phyloP scores from a whole-genome alignment of 2,797 vertebrate genomes.

The Tympanoctomys barrerae region DNA sequence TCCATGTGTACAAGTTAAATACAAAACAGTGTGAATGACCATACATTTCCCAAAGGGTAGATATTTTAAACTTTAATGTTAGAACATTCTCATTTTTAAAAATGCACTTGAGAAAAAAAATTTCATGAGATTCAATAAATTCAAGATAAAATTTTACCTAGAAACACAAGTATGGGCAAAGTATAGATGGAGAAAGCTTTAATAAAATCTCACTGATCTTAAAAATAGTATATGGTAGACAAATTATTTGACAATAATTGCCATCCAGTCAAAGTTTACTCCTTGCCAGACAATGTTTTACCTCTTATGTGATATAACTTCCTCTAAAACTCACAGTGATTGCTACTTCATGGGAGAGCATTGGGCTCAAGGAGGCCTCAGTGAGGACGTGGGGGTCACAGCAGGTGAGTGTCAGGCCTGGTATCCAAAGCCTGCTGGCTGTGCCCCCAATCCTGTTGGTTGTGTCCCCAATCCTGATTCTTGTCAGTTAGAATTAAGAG shows the following conservation, averaged over 20 bases:
- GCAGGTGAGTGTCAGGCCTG: not conserved
- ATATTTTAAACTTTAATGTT: not conserved
- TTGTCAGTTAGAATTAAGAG: not conserved
- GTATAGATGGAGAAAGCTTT: not conserved
- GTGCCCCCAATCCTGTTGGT: too few species aligned
- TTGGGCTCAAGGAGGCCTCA: not conserved
- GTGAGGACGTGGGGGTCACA: not conserved
- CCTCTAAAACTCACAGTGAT: not conserved
- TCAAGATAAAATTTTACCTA: slow-evolving; percentile 4
- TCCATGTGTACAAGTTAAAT: not conserved
- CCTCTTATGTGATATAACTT: not conserved
- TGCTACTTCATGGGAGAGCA: not conserved
- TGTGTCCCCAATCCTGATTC: not conserved
- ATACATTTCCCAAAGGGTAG: not conserved
- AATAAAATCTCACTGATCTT: slow-evolving; percentile 17
- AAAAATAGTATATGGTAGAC: not conserved
- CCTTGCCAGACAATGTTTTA: slow-evolving; percentile 7
- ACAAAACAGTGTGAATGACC: not conserved
- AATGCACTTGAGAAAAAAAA: slow-evolving; percentile 21
- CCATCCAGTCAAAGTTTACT: not conserved
- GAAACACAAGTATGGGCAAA: not conserved
- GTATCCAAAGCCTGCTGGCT: not conserved
- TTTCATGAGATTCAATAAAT: slow-evolving; percentile 15
- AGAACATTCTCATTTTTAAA: not conserved
- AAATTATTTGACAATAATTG: slow-evolving; percentile 4